Percentiles rank a stretch among this genome's conserved stretches.
Evolutionary conservation across 2,797 vertebrate genomes (phyloP).

Genomic region (Coendou prehensilis): DNA sequence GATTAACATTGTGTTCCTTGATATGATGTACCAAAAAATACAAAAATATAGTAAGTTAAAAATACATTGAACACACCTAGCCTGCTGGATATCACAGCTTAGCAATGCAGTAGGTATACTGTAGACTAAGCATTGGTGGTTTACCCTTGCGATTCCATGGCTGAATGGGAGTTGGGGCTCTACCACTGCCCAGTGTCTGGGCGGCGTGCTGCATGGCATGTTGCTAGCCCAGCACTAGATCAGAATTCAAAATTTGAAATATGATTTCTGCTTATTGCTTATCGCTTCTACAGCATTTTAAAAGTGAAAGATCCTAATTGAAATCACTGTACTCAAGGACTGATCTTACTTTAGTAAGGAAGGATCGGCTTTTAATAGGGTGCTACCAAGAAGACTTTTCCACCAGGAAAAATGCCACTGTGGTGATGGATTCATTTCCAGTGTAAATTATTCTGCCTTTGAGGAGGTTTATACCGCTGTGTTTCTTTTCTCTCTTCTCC

Average conservation of each 20-base stretch:
- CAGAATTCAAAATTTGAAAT: background rate
- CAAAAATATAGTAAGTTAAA: background rate
- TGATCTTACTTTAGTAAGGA: background rate
- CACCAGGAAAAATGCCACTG: conserved; percentile 5
- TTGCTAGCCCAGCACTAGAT: background rate
- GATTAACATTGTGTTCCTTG: background rate
- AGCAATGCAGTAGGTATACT: background rate
- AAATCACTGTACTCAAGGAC: background rate
- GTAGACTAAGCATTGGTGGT: background rate
- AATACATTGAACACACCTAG: background rate
- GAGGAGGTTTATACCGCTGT: background rate
- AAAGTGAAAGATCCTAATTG: background rate
- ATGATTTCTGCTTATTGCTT: background rate
- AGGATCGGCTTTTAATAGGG: background rate
- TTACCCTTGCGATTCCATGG: background rate
- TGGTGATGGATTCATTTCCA: background rate
- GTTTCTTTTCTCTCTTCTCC: background rate
- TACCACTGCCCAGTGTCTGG: no score
- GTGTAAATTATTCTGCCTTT: conserved; percentile 39
- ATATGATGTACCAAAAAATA: background rate
- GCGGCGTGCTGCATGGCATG: background rate
- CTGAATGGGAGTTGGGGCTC: background rate
- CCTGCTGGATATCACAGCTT: background rate
- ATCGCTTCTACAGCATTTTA: background rate
- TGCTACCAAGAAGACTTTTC: background rate